These are phyloP conservation scores for Pinna nobilis DNA, from an alignment of 1,140 invertebrate genomes.

Conservation along the genomic window DNA sequence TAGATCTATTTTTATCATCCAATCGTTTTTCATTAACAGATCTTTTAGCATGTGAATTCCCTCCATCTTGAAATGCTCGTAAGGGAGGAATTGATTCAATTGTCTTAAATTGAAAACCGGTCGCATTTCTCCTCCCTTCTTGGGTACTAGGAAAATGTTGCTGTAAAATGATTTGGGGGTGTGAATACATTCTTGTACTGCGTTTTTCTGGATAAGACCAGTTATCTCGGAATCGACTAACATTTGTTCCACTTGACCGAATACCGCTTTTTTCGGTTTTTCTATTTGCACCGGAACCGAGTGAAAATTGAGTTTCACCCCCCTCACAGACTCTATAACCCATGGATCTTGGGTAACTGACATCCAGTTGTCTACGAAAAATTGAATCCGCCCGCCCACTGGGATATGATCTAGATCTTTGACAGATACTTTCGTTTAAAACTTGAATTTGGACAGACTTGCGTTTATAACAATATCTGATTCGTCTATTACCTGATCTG, in stretches of 20 bases:
- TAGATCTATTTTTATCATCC: slow-evolving; percentile 34
- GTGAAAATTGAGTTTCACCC: background rate
- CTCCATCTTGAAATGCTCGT: slow-evolving; percentile 46
- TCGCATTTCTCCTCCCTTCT: slow-evolving; percentile 28
- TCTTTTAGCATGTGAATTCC: slow-evolving; percentile 26
- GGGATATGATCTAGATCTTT: background rate
- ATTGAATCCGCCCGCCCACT: background rate
- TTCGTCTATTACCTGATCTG: slow-evolving; percentile 1
- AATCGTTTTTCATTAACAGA: slow-evolving; percentile 8
- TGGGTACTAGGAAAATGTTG: slow-evolving; percentile 33
- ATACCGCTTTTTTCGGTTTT: background rate
- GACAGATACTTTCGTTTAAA: background rate
- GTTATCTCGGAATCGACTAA: slow-evolving; percentile 18
- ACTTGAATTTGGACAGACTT: background rate
- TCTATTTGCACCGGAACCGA: background rate
- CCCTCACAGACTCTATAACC: background rate
- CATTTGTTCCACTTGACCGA: slow-evolving; percentile 7
- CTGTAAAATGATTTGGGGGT: slow-evolving; percentile 25
- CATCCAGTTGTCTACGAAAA: slow-evolving; percentile 11
- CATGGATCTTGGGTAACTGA: background rate
- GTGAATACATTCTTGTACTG: background rate
- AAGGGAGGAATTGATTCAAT: slow-evolving; percentile 31
- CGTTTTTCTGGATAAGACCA: slow-evolving; percentile 6
- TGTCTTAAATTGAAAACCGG: slow-evolving; percentile 37
- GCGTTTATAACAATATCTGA: background rate